Conservation (phyloP, 2,888 invertebrate species). For the Fragum whitleyi region DNA sequence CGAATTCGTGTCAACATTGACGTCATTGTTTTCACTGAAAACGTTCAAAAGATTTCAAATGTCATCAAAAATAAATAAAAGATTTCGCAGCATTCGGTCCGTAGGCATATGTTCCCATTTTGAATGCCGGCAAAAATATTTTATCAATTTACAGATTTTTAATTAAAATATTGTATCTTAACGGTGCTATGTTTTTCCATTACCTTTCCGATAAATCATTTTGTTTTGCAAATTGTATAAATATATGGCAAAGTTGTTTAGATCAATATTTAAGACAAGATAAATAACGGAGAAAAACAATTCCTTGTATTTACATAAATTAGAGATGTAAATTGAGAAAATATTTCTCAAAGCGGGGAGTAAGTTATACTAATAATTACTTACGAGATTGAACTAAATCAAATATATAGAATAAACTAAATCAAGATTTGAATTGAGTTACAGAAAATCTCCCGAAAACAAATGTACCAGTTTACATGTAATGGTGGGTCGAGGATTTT, state of each 20-base stretch:
- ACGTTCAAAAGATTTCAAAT: conserved; percentile 29
- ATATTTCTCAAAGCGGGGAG: not conserved
- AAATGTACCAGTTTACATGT: too few relatives aligned
- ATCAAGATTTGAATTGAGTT: too few relatives aligned
- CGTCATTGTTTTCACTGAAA: conserved; percentile 30
- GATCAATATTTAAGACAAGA: conserved; percentile 21
- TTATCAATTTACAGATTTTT: conserved; percentile 51
- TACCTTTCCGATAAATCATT: not conserved
- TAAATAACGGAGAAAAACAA: conserved; percentile 13
- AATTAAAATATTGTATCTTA: conserved; percentile 44
- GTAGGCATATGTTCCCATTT: conserved; percentile 4
- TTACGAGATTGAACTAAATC: not conserved
- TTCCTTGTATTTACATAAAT: conserved; percentile 18
- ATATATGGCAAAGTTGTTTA: conserved; percentile 21
- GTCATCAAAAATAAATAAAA: conserved; percentile 33
- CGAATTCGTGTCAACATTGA: conserved; percentile 37
- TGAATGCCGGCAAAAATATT: conserved; percentile 56
- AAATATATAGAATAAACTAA: not conserved
- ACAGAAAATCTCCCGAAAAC: too few relatives aligned
- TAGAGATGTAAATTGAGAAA: conserved; percentile 20
- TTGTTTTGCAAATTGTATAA: conserved; percentile 28
- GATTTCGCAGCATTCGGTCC: not conserved
- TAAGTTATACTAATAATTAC: conserved; percentile 21
- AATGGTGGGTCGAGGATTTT: too few relatives aligned
- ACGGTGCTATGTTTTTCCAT: conserved; percentile 10